phyloP scores from a whole-genome alignment of 37 sponge, comb jelly and placozoan genomes.

The Aplysina aerophoba region DNA sequence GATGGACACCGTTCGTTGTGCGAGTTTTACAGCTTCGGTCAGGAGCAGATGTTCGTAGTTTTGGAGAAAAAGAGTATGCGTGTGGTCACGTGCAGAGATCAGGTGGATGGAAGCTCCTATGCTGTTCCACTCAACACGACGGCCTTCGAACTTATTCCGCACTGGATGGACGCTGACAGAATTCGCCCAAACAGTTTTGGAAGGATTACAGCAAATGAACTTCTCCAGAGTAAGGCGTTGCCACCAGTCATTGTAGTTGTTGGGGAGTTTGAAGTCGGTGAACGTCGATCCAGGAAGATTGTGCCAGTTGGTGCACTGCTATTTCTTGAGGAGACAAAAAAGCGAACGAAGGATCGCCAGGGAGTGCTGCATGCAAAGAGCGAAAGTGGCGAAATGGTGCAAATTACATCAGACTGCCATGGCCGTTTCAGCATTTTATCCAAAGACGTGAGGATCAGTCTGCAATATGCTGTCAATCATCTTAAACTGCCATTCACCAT shows the following conservation, averaged over 20 bases:
- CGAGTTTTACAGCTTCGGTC: neutral
- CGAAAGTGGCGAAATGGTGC: neutral
- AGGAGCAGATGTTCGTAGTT: constrained; percentile 21
- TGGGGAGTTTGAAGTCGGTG: neutral
- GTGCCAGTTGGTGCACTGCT: neutral
- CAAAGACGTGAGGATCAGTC: neutral
- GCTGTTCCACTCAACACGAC: neutral
- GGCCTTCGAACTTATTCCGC: neutral
- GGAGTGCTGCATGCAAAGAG: neutral
- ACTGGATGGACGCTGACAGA: neutral
- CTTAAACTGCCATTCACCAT: neutral
- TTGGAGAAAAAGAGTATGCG: neutral
- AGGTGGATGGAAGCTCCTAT: neutral
- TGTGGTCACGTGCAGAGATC: neutral
- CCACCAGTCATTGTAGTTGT: neutral
- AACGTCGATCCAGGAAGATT: neutral
- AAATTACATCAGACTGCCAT: neutral
- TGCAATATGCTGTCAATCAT: neutral
- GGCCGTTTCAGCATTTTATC: neutral
- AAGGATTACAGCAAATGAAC: neutral
- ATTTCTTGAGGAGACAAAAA: neutral
- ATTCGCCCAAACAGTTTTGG: too few relatives aligned
- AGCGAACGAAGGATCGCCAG: neutral
- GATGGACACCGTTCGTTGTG: neutral
- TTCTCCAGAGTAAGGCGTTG: neutral